Evolutionary conservation across 1,140 invertebrate species (phyloP), one percentile per base, ranked within the genome.

Genomic region (Hyphantria cunea): DNA sequence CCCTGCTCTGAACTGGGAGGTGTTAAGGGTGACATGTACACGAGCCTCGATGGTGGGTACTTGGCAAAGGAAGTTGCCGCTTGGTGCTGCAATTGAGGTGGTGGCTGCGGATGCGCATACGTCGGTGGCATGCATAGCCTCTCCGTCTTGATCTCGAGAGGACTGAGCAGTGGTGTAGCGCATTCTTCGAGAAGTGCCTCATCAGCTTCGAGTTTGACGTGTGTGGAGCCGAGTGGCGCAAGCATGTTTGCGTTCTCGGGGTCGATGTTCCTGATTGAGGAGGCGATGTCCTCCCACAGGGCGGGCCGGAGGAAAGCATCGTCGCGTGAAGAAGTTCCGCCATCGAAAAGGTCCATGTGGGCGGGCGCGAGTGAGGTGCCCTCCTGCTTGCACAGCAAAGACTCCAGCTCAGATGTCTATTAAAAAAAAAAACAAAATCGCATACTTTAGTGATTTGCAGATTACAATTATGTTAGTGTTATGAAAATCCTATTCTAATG

Each of bases 241-340:
- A 97, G 90, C 95, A 97, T 96, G 79, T 96, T 95, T n/a, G 96
- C 95, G 80, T 96, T 96, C 82, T 96, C 96, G 11, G 96, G 96
- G 82, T 97, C 96, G 68, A 97, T 94, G 84, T 96, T 97, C 74
- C 96, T 94, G 82, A 97, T 96, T 72, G 95, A 96, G 77, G 95
- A 96, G 47, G 96, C 95, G 80, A 97, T 97, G 91, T 97, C 96
- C 86, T 97, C 96, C 96, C 96, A 97, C 6, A 96, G 92, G 11
- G 94, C 94, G 8, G 96, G 96, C 74, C 95, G 94, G 66, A 96
- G 93, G 86, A 96, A 96, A 41, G 95, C 95, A 90, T 97, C 96
- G 83, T 97, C 96, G 80, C 95, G 93, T 68, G 92, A 92, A 58
- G 86, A 91, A 33, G 89, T 89, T 44, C 89, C 84, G 33, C 86